Evolutionary conservation across 2,113 vertebrate species (phyloP), one percentile per base, ranked within the genome.

Genomic region (Colaptes auratus): DNA sequence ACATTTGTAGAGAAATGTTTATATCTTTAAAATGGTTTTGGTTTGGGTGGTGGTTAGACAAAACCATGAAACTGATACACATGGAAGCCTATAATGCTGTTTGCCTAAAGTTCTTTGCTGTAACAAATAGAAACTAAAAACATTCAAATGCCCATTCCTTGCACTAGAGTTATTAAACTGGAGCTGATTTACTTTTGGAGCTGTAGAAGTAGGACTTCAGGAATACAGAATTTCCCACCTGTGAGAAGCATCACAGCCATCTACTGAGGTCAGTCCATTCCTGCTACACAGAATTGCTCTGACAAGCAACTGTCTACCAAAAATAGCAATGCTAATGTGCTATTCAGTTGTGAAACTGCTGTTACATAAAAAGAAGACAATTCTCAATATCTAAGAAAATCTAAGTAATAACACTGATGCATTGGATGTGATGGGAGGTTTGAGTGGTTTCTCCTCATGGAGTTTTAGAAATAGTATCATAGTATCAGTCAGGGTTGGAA

Each of bases 221-320:
- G 44, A 77, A 74, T 5, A n/a, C n/a, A 87, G 75, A 66, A 71
- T 46, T 52, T 50, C 65, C 58, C 60, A 46, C 46, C 31, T 85
- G 89, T 66, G 44, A 76, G 96, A 93, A 95, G 72, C 84, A 95
- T 81, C 91, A 93, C 82, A 55, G 93, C 96, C 97, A 97, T 82
- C 97, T 97, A 77, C 86, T 96, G 97, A 95, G 80, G 19, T 75
- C 86, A 89, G 73, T 6, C 46, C 24, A 86, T 65, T 74, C 89
- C 60, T 95, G 72, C 82, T 52, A 42, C 82, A 87, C 24, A 70
- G n/a, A 36, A 59, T 28, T 63, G 24, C 24, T 81, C 66, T 59
- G 19, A 64, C 12, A 33, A 73, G 35, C 4, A 70, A 87, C 27
- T 23, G 8, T 9, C 6, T 84, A 14, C 35, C 36, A 18, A 36